Evolutionary conservation across 1,140 invertebrate species (phyloP), one percentile per base, ranked within the genome.

Genomic region (Leptinotarsa texana): DNA sequence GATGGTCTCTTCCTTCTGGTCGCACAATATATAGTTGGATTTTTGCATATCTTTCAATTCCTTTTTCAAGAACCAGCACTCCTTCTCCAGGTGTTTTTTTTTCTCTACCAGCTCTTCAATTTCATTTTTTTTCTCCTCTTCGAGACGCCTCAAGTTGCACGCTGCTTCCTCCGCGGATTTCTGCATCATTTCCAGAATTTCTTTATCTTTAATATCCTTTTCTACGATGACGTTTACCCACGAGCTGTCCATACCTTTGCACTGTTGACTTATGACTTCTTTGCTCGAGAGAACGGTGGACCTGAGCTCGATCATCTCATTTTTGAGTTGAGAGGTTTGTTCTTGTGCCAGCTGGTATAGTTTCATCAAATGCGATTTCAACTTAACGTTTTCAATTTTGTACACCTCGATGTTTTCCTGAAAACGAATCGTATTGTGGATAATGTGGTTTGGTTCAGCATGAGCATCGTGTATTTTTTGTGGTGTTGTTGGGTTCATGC

Each of bases 81-180:
- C n/a, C 69, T 62, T 67, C 66, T 75, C 61, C 73, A 73, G 42
- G 0, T 13, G 2, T 11, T 11, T 6, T 47, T 66, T 66, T 47
- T 66, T 18, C 6, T 15, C n/a, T 3, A 66, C 15, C 33, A 73
- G 65, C 47, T 65, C 21, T 15, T 84, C 82, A n/a, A 91, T 88
- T 74, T 89, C 85, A n/a, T 92, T 88, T 48, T 90, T 88, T 79
- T 88, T 89, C 8, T 79, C 81, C 63, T 85, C 84, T 1, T 89
- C 80, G 6, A 87, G 72, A 67, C 89, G 87, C 80, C 89, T 89
- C 76, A 91, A 85, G 77, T 89, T 88, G 42, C 88, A 87, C 63
- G 93, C 83, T 81, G 93, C 90, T 51, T 90, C 80, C 80, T 93
- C 90, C 79, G 93, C 91, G 77, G 92, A 90, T 13, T 91, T 85